Base-by-base conservation (phyloP, 2,113 vertebrate genomes). In the Pachyramphus minor region DNA sequence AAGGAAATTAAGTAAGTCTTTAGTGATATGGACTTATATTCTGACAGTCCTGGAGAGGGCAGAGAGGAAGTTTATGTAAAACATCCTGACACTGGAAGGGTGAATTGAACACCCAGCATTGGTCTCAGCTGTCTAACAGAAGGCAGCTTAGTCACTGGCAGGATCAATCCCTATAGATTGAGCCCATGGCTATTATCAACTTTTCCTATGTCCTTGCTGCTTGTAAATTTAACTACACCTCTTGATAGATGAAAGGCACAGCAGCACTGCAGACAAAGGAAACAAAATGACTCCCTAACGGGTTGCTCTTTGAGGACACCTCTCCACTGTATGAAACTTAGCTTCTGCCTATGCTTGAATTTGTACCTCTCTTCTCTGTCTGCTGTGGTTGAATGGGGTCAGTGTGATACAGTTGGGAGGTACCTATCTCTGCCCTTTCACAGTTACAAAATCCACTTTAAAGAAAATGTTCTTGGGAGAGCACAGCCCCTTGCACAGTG, bases 151-250 rank as follows among this genome's bases (percentile, higher is more conserved):
- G 84, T 93, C 88, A 60, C 60, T 35, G 76, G 64, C 14, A 33
- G 2, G 41, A 94, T 97, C 92, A 75, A 94, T 94, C 58, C 30
- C 69, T 69, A 89, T 10, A 87, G 90, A 95, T 44, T 66, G 68
- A 96, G 86, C 90, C 90, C 16, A 18, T n/a, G 94, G 95, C 93
- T 82, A 66, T 86, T 62, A 93, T 76, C 90, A 95, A 87, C 92
- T 82, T 96, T 93, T 87, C 73, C 60, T 41, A 2, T 31, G 95
- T 59, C 95, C 92, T 94, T 93, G 69, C 31, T 62, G 60, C 58
- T 81, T 60, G 86, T 42, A 67, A 84, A 74, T 84, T 86, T 86
- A 90, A 94, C 64, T 88, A 24, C 22, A 62, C 8, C 12, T 90
- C 71, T 83, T 84, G 77, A 69, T 49, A 86, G 87, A 58, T 39